phyloP scores from a whole-genome alignment of 2,797 vertebrate genomes.

The Heteromormyrus szaboi region DNA sequence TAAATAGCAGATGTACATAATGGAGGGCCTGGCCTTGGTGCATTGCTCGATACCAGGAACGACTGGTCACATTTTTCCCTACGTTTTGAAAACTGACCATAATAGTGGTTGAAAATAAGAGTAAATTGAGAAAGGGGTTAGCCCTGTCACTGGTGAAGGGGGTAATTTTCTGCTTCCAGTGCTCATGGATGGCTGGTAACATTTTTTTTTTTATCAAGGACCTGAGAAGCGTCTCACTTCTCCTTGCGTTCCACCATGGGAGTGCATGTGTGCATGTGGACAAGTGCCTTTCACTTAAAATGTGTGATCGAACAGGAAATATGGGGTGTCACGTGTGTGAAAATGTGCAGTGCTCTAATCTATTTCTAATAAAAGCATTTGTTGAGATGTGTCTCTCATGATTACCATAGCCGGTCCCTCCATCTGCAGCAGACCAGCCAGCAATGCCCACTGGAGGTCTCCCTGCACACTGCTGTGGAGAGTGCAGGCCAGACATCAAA shows the following conservation, averaged over 20 bases:
- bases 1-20: neutral
- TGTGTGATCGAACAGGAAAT: conserved; percentile 36
- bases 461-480: neutral
- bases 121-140: neutral
- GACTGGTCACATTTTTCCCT: neutral
- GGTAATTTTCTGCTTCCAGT: neutral
- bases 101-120: neutral
- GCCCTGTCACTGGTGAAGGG: neutral
- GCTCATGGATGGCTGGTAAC: neutral
- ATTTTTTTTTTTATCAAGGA: neutral
- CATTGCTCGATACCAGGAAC: neutral
- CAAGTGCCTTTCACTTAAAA: conserved; percentile 17
- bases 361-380: conserved; percentile 57
- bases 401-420: neutral
- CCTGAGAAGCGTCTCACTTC: neutral
- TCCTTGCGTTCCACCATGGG: neutral
- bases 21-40: neutral
- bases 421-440: neutral
- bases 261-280: neutral
- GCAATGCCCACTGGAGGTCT: neutral
- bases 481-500: neutral
- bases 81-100: neutral
- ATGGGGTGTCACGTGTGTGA: conserved; percentile 47
- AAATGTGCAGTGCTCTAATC: conserved; percentile 54
- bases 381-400: neutral